These are phyloP conservation scores for Micrasema longulum DNA, from an alignment of 1,140 invertebrate genomes.

Conservation along the genomic window DNA sequence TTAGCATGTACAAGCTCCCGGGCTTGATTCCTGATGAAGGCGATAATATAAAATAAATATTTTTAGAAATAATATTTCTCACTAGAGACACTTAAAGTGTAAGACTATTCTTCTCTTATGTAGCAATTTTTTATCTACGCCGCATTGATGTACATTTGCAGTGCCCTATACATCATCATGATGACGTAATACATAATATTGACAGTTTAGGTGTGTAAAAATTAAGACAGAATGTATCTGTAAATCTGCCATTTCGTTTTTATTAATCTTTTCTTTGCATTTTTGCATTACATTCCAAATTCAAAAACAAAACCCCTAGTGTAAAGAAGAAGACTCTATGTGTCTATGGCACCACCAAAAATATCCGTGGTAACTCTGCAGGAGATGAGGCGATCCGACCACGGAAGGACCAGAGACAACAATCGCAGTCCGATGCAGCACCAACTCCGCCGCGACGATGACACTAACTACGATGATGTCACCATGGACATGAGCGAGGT, in stretches of 20 bases:
- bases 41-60: too few species aligned
- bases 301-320: slow-evolving; percentile 37
- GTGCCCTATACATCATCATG: too few species aligned
- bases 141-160: too few species aligned
- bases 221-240: too few species aligned
- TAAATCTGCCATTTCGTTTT: slow-evolving; percentile 21
- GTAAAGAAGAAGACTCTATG: slow-evolving; percentile 34
- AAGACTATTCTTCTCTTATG: too few species aligned
- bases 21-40: too few species aligned
- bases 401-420: slow-evolving; percentile 1
- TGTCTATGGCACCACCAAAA: slow-evolving; percentile 24
- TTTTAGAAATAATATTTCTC: too few species aligned
- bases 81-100: too few species aligned
- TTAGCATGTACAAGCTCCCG: too few species aligned
- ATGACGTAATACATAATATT: too few species aligned
- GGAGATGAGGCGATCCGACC: slow-evolving; percentile 12
- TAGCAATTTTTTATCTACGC: too few species aligned
- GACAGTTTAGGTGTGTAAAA: too few species aligned
- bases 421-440: slow-evolving; percentile 28
- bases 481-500: slow-evolving; percentile 69
- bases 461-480: slow-evolving; percentile 67
- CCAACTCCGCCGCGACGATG: slow-evolving; percentile 60
- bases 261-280: slow-evolving; percentile 39
- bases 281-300: slow-evolving; percentile 40
- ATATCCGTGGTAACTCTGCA: slow-evolving; percentile 40